A percentile compares a stretch with the other conserved stretches of the same genome.
phyloP scores from a whole-genome alignment of 2,888 invertebrate genomes.

The Plagodis pulveraria region DNA sequence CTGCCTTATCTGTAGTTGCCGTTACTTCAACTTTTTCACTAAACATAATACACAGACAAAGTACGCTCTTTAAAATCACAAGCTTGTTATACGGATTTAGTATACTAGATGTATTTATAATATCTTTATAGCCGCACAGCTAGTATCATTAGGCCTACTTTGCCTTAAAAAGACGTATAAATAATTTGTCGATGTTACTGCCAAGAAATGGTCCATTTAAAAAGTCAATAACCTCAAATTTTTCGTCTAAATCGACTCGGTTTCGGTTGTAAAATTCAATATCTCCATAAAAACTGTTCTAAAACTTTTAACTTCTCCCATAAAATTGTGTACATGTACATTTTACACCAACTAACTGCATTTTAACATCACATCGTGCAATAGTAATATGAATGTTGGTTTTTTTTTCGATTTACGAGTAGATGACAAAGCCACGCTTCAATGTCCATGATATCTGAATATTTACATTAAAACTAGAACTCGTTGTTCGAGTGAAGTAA shows the following conservation, averaged over 20 bases:
- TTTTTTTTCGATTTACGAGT: too few species aligned
- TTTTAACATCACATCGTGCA: slow-evolving; percentile 9
- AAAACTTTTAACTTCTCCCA: slow-evolving; percentile 12
- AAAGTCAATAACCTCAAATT: slow-evolving; percentile 37
- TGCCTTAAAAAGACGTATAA: slow-evolving; percentile 17
- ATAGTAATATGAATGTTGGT: slow-evolving; percentile 1
- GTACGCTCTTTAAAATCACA: slow-evolving; percentile 8
- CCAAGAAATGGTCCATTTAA: slow-evolving; percentile 30
- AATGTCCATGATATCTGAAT: too few species aligned
- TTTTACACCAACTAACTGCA: slow-evolving; percentile 11
- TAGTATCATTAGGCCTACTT: slow-evolving; percentile 20
- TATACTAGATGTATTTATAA: neutral
- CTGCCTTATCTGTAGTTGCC: slow-evolving; percentile 70
- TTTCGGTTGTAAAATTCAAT: slow-evolving; percentile 42
- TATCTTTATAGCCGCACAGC: slow-evolving; percentile 14
- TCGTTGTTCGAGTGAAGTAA: too few species aligned
- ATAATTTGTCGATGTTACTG: slow-evolving; percentile 24
- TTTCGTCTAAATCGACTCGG: slow-evolving; percentile 35
- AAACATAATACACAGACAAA: slow-evolving; percentile 10
- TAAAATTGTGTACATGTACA: slow-evolving; percentile 14
- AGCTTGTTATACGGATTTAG: slow-evolving; percentile 6
- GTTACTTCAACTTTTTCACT: slow-evolving; percentile 56
- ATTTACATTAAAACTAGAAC: too few species aligned
- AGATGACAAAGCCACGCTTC: too few species aligned
- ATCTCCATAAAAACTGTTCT: slow-evolving; percentile 34